A percentile compares a stretch with the other conserved stretches of the same genome.
Evolutionary conservation across 2,888 invertebrate genomes (phyloP).

Genomic region (Allacma fusca): DNA sequence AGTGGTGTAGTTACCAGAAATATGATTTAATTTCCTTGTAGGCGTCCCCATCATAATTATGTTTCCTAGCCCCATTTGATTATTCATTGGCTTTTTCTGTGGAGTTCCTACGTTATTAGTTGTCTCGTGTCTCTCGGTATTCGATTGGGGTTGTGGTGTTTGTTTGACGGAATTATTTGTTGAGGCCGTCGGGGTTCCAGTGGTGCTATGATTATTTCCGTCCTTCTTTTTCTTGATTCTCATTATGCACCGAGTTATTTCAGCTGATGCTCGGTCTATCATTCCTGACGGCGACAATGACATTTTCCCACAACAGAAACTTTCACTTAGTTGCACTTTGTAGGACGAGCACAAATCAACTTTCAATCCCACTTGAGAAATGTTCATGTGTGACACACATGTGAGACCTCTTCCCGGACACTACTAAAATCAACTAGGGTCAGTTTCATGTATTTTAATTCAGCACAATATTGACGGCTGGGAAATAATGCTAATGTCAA

Average conservation of each 20-base stretch:
- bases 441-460: too few species aligned
- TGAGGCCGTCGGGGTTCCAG: neutral
- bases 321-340: neutral
- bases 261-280: slow-evolving; percentile 89
- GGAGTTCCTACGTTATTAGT: slow-evolving; percentile 23
- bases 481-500: neutral
- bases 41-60: slow-evolving; percentile 43
- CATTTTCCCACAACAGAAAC: slow-evolving; percentile 27
- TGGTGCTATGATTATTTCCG: slow-evolving; percentile 13
- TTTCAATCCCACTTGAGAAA: neutral
- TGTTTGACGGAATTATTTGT: neutral
- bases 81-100: slow-evolving; percentile 34
- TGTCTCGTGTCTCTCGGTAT: neutral
- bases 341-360: neutral
- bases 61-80: slow-evolving; percentile 38
- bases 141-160: neutral
- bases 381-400: too few species aligned
- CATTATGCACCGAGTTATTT: slow-evolving; percentile 85
- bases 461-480: neutral
- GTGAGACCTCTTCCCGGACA: too few species aligned
- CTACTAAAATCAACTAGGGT: too few species aligned
- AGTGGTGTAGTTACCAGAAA: neutral
- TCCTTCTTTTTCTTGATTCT: slow-evolving; percentile 58
- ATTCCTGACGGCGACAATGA: slow-evolving; percentile 47
- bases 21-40: slow-evolving; percentile 31